Evolutionary conservation across 2,113 vertebrate species (phyloP).

Genomic region (Gobius niger): DNA sequence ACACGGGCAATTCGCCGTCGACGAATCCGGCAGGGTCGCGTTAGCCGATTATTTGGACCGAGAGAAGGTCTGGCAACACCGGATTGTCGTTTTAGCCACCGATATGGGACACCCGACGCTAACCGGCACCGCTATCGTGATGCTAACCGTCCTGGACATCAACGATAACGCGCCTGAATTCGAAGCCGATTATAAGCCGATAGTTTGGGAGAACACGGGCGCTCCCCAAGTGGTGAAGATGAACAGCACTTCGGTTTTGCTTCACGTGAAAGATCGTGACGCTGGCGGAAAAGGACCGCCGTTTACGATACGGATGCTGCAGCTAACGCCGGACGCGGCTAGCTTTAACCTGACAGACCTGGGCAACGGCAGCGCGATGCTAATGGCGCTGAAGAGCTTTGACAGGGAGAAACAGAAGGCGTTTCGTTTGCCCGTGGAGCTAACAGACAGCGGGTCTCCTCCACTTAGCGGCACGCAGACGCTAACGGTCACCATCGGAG

Average conservation of each 20-base stretch:
- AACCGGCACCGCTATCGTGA: constrained; percentile 81
- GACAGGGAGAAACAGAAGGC: constrained; percentile 84
- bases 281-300: constrained; percentile 77
- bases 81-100: constrained; percentile 79
- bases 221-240: constrained; percentile 79
- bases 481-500: constrained; percentile 81
- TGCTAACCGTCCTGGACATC: constrained; percentile 80
- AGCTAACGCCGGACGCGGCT: constrained; percentile 54
- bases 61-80: constrained; percentile 79
- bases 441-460: constrained; percentile 84
- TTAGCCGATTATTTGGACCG: constrained; percentile 81
- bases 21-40: constrained; percentile 80
- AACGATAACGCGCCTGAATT: constrained; percentile 90
- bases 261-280: constrained; percentile 82
- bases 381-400: constrained; percentile 80
- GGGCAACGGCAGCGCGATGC: constrained; percentile 81
- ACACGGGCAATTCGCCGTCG: constrained; percentile 79
- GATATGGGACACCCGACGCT: constrained; percentile 80
- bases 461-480: constrained; percentile 86
- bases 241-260: constrained; percentile 81
- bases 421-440: constrained; percentile 82
- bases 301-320: constrained; percentile 81
- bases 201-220: constrained; percentile 85
- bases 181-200: constrained; percentile 80
- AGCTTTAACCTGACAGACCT: constrained; percentile 84